Conservation (phyloP, 2,797 vertebrate species). For the Fringilla coelebs region DNA sequence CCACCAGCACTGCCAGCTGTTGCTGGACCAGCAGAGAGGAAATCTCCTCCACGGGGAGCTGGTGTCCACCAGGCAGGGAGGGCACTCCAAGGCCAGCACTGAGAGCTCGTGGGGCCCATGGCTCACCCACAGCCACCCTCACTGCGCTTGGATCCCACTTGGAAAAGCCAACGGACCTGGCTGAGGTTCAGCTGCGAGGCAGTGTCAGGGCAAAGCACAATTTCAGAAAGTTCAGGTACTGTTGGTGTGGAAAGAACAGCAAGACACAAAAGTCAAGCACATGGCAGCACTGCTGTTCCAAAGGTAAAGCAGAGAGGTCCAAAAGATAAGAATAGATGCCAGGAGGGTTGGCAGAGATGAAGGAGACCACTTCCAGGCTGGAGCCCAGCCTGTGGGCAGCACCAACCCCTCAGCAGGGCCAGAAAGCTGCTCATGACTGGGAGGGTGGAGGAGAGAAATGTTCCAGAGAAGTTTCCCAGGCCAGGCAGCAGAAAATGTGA, state of each 20-base stretch:
- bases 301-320: neutral
- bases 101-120: neutral
- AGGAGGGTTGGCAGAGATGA: neutral
- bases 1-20: neutral
- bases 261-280: neutral
- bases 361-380: neutral
- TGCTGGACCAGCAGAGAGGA: neutral
- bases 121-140: neutral
- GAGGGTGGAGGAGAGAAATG: neutral
- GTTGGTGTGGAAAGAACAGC: neutral
- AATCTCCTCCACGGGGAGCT: neutral
- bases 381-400: neutral
- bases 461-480: neutral
- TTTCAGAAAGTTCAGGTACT: neutral
- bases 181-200: neutral
- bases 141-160: fast-evolving
- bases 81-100: neutral
- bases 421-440: neutral
- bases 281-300: no score
- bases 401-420: neutral
- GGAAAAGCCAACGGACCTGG: neutral
- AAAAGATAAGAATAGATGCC: neutral
- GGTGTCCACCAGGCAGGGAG: neutral
- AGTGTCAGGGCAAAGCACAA: neutral
- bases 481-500: neutral